A percentile compares a stretch with the other conserved stretches of the same genome.
Conservation (phyloP, 2,888 invertebrate species). For the Ramazzottius varieornatus region DNA sequence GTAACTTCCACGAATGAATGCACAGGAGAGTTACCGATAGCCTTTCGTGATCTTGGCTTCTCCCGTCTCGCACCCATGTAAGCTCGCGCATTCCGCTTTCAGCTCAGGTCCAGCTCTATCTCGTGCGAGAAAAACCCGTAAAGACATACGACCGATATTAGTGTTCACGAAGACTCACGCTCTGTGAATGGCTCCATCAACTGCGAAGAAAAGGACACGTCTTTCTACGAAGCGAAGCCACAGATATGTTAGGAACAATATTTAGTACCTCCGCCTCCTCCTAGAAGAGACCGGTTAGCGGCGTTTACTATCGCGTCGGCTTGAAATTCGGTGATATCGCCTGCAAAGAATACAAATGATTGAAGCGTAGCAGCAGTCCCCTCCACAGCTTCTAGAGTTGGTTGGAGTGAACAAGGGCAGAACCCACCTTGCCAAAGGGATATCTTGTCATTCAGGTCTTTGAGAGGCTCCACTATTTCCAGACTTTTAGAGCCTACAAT, state of each 20-base stretch:
- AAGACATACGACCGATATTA: too few species aligned
- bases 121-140: too few species aligned
- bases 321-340: constrained; percentile 57
- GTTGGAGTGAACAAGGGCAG: too few species aligned
- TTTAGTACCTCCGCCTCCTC: constrained; percentile 47
- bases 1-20: not conserved
- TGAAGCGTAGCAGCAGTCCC: not conserved
- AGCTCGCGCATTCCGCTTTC: constrained; percentile 40
- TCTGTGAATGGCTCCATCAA: constrained; percentile 64
- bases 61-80: constrained; percentile 49
- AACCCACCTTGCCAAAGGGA: constrained; percentile 25
- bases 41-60: constrained; percentile 53
- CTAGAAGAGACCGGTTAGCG: constrained; percentile 43
- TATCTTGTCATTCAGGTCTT: constrained; percentile 19
- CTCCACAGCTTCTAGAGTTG: not conserved
- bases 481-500: not conserved
- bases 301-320: constrained; percentile 72
- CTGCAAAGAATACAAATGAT: constrained; percentile 22
- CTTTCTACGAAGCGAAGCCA: too few species aligned
- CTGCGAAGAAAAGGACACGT: constrained; percentile 27
- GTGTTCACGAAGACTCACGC: too few species aligned
- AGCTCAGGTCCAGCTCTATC: constrained; percentile 35
- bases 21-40: constrained; percentile 5
- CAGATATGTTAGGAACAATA: too few species aligned
- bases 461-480: not conserved